Evolutionary conservation across 2,113 vertebrate genomes (phyloP).

Genomic region (Gasterosteus aculeatus): DNA sequence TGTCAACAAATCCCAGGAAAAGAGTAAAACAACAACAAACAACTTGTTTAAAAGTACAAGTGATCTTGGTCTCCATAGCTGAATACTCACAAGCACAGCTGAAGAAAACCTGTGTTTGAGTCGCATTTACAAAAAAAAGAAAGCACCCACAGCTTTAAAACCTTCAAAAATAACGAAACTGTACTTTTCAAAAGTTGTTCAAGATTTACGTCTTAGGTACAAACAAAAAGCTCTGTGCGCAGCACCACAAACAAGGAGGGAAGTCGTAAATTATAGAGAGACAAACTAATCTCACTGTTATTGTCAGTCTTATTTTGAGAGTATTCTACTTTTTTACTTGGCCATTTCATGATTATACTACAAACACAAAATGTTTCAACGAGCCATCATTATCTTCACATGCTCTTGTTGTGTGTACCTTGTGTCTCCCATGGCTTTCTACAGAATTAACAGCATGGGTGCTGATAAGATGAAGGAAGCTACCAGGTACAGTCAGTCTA

Average conservation of each 20-base stretch:
- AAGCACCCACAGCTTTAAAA: not conserved
- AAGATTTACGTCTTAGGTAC: not conserved
- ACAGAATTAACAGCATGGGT: conserved; percentile 32
- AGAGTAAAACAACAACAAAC: not conserved
- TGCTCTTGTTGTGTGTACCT: not conserved
- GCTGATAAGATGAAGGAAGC: conserved; percentile 8
- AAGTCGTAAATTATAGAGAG: conserved; percentile 3
- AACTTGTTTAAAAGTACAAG: not conserved
- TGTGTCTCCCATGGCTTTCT: not conserved
- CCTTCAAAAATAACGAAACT: not conserved
- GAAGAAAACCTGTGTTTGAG: not conserved
- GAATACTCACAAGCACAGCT: not conserved
- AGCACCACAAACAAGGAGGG: not conserved
- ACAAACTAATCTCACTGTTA: not conserved
- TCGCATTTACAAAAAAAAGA: not conserved
- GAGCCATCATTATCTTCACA: not conserved
- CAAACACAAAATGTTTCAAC: not conserved
- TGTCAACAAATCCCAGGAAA: conserved; percentile 13
- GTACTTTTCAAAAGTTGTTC: not conserved
- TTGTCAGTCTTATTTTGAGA: too few species aligned
- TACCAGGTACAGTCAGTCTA: conserved; percentile 13
- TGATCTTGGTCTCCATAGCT: not conserved
- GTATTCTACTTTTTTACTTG: too few species aligned
- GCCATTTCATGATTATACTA: not conserved
- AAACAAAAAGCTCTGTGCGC: not conserved